Percentiles rank a stretch among this genome's conserved stretches.
These are phyloP conservation scores for Mnemiopsis leidyi DNA, from an alignment of 37 sponge, comb jelly and placozoan genomes.

Conservation along the genomic window DNA sequence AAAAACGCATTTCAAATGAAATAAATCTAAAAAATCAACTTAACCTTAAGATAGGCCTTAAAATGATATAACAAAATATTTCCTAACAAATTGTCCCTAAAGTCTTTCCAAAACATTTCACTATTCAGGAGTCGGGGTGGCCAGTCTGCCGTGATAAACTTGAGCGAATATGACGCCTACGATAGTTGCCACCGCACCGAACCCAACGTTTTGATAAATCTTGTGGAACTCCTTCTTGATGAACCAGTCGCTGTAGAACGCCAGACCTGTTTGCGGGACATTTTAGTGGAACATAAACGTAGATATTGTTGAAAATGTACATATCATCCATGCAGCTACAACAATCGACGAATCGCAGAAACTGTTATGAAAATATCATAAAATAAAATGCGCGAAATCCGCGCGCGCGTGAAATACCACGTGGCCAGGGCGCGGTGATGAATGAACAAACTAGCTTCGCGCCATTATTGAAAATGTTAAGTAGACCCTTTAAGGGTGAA, in stretches of 20 bases:
- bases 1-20: too few relatives aligned
- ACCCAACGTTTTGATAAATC: neutral
- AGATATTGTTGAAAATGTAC: too few relatives aligned
- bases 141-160: neutral
- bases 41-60: too few relatives aligned
- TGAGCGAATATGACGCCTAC: neutral
- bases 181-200: neutral
- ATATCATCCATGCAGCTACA: too few relatives aligned
- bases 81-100: too few relatives aligned
- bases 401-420: neutral
- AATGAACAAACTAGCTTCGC: neutral
- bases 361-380: neutral
- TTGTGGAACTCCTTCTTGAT: neutral
- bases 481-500: neutral
- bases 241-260: constrained; percentile 18
- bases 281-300: too few relatives aligned
- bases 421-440: neutral
- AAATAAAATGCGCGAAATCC: neutral
- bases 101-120: too few relatives aligned
- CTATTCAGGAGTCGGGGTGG: too few relatives aligned
- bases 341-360: neutral
- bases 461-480: neutral
- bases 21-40: too few relatives aligned
- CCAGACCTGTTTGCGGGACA: constrained; percentile 30
- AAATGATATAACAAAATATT: too few relatives aligned